These are phyloP conservation scores for Gnathonemus echidnorhynchus DNA, from an alignment of 2,113 vertebrate species.

Conservation along the genomic window DNA sequence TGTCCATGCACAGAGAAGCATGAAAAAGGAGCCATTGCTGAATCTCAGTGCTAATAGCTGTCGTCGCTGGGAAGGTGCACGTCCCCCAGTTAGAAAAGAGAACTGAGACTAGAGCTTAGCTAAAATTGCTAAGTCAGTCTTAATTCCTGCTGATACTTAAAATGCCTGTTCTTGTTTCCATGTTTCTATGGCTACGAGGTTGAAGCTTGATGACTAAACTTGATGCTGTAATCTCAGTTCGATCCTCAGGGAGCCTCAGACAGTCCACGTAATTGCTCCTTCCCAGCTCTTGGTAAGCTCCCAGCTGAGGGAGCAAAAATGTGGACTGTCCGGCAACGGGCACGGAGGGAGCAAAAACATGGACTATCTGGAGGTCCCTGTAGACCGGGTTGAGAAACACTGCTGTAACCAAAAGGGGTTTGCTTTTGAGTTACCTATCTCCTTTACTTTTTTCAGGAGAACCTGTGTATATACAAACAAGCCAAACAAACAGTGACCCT, in stretches of 20 bases:
- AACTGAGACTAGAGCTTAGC: not conserved
- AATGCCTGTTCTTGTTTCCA: not conserved
- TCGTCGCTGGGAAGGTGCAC: constrained; percentile 15
- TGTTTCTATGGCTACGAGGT: not conserved
- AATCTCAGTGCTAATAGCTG: constrained; percentile 52
- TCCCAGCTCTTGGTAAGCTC: not conserved
- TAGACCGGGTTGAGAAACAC: not conserved
- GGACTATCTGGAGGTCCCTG: not conserved
- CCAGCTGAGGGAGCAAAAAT: not conserved
- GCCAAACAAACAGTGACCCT: not conserved
- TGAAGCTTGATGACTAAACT: not conserved
- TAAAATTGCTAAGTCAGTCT: not conserved
- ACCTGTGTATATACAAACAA: not conserved
- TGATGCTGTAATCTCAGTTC: not conserved
- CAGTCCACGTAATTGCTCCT: not conserved
- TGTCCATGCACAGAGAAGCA: constrained; percentile 25
- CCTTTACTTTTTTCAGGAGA: not conserved
- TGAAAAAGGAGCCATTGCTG: constrained; percentile 27
- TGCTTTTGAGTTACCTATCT: not conserved
- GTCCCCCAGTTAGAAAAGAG: not conserved
- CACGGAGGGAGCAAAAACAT: not conserved
- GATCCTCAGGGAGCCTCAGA: not conserved
- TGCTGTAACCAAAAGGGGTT: not conserved
- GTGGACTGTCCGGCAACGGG: not conserved
- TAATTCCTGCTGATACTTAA: not conserved